These are phyloP conservation scores for Hirundo rustica DNA, from an alignment of 2,797 vertebrate genomes.

Conservation along the genomic window DNA sequence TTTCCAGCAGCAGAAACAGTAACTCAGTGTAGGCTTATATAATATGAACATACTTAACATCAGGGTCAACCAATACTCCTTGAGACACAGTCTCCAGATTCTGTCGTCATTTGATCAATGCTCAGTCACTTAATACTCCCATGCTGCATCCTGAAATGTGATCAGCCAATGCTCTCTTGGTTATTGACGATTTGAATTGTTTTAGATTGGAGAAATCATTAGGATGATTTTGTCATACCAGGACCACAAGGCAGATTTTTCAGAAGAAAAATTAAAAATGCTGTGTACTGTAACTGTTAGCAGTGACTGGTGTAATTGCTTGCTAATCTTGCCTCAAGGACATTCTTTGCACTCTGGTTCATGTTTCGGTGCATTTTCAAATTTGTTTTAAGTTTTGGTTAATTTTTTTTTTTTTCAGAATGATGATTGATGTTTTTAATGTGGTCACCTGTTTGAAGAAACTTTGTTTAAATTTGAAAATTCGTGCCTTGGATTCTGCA, in stretches of 20 bases:
- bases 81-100: conserved; percentile 49
- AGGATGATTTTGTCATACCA: neutral
- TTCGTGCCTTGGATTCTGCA: neutral
- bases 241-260: neutral
- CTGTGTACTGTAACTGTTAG: neutral
- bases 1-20: conserved; percentile 27
- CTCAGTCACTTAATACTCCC: conserved; percentile 49
- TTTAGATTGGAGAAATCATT: neutral
- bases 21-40: conserved; percentile 39
- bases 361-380: neutral
- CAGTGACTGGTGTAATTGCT: neutral
- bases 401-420: neutral
- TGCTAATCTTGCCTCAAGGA: conserved; percentile 24
- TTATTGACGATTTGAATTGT: conserved; percentile 31
- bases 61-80: conserved; percentile 28
- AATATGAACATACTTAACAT: conserved; percentile 54
- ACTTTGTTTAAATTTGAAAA: neutral
- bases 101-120: conserved; percentile 58
- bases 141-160: conserved; percentile 15
- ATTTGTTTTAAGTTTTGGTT: neutral
- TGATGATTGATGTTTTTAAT: neutral
- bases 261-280: neutral
- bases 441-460: neutral
- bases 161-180: conserved; percentile 19
- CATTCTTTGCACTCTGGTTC: neutral